Evolutionary conservation across 2,113 vertebrate species (phyloP).

Genomic region (Oenanthe oenanthe): DNA sequence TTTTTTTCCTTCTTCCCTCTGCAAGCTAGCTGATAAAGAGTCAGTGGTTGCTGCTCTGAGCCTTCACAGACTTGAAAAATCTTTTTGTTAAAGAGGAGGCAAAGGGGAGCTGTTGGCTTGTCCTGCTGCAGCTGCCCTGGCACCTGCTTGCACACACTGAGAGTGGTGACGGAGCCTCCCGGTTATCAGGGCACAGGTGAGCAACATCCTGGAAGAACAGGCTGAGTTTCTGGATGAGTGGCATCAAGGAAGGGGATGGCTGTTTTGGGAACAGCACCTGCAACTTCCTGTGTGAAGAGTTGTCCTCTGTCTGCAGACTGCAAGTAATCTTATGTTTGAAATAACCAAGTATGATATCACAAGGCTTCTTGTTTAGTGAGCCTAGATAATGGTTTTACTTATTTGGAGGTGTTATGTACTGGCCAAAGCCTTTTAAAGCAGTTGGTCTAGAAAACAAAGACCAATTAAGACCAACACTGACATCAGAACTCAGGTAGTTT

Average conservation of each 20-base stretch:
- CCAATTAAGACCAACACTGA: background rate
- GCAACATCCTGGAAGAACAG: background rate
- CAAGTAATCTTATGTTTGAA: background rate
- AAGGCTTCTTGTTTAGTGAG: background rate
- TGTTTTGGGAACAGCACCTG: background rate
- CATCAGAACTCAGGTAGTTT: background rate
- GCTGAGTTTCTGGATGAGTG: background rate
- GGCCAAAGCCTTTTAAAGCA: background rate
- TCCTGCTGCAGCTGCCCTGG: background rate
- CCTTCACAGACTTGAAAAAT: background rate
- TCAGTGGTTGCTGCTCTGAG: background rate
- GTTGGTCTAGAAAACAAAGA: background rate
- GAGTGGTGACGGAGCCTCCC: accelerated
- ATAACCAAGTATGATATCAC: background rate
- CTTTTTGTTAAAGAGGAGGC: background rate
- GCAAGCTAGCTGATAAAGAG: background rate
- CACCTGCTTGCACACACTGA: accelerated
- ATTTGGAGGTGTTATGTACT: background rate
- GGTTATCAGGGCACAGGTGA: accelerated
- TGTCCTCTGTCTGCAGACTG: background rate
- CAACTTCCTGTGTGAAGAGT: background rate
- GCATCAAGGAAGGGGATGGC: background rate
- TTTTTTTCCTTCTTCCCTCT: background rate
- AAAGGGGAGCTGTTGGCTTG: background rate
- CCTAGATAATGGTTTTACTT: background rate